Conservation (phyloP, 2,113 vertebrate species). For the Egretta garzetta region DNA sequence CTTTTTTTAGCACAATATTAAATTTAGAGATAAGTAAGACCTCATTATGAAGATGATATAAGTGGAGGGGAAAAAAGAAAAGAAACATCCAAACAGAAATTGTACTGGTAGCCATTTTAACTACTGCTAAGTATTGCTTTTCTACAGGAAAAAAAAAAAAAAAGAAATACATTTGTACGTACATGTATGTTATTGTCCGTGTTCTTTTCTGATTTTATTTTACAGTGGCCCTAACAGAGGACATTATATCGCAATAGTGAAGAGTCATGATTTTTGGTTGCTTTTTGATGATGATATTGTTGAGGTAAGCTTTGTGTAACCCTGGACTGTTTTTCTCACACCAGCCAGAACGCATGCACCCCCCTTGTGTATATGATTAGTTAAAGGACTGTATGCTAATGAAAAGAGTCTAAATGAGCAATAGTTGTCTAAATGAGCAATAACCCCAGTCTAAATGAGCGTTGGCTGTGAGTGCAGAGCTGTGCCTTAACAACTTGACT, state of each 20-base stretch:
- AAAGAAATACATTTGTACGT: background rate
- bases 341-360: background rate
- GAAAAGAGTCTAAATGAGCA: background rate
- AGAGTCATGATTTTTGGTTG: constrained; percentile 88
- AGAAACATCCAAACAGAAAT: background rate
- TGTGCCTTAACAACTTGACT: background rate
- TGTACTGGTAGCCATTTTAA: background rate
- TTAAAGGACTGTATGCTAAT: background rate
- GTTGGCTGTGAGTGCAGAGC: background rate
- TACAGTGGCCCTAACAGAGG: constrained; percentile 85
- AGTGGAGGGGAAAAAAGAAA: background rate
- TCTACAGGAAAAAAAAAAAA: background rate
- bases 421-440: background rate
- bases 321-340: background rate
- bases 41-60: background rate
- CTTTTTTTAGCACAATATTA: background rate
- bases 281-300: constrained; percentile 88
- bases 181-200: background rate
- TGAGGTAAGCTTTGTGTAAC: constrained; percentile 76
- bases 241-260: constrained; percentile 89
- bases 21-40: background rate
- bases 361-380: background rate
- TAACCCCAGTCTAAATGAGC: background rate
- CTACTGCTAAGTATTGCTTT: background rate
- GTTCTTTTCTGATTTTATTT: constrained; percentile 28